Evolutionary conservation across 2,888 invertebrate genomes (phyloP), one percentile per base, ranked within the genome.

Genomic region (Pseudococcus viburni): DNA sequence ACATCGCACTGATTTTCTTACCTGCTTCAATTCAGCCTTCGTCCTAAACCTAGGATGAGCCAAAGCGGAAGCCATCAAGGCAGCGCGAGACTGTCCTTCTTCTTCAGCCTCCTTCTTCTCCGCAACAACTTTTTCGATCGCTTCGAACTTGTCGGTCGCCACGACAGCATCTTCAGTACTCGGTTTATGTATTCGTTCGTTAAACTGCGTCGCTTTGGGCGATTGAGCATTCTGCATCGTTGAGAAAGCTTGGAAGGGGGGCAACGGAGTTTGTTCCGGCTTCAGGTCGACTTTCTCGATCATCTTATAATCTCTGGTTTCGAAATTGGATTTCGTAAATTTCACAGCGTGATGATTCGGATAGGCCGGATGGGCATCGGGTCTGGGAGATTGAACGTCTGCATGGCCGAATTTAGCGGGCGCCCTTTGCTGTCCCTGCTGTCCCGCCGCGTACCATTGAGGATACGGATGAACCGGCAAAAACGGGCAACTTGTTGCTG

Each of bases 11-110:
- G n/a, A n/a, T n/a, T n/a, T n/a, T n/a, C 5, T n/a, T 73, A 89
- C 89, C 91, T 91, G 90, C 92, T 97, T 97, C 68, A 96, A 92
- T 92, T 97, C 97, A 1, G 96, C 97, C 92, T 97, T 97, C 5
- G 97, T 97, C 90, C 96, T 93, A 91, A 97, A 96, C 91, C 96
- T 93, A 15, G 96, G 94, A 88, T 88, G 88, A 51, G 88, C 77
- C 9, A 59, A n/a, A 6, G 83, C 80, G 15, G 88, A 88, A 12
- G 88, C 88, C 88, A 51, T 88, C 55, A 88, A 80, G 7, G 88
- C 88, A 4, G 22, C 88, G 17, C 83, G 51, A 3, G 88, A 80
- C 55, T 80, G 88, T 1, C 80, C 46, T 46, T 80, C 55, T 33
- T 88, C 87, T n/a, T 51, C 55, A 48, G 15, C 26, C 0, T 42